phyloP scores from a whole-genome alignment of 2,113 vertebrate species.

The Colinus virginianus region DNA sequence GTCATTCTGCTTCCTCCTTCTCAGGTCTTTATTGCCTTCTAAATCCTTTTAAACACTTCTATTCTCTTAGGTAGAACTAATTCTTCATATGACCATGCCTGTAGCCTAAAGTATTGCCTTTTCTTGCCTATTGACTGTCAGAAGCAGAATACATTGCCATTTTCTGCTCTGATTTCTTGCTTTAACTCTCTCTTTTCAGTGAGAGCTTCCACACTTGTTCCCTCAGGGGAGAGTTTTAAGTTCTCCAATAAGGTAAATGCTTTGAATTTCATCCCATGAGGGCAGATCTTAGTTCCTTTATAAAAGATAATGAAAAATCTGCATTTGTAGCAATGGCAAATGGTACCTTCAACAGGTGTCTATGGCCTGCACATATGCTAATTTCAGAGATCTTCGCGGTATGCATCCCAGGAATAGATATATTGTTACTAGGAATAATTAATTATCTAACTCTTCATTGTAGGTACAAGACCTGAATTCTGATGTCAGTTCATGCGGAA shows the following conservation, averaged over 20 bases:
- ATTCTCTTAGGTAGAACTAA: background rate
- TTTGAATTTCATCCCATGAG: conserved; percentile 59
- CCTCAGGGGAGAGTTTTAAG: conserved; percentile 45
- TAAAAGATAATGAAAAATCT: conserved; percentile 60
- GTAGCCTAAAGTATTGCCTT: background rate
- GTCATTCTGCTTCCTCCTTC: background rate
- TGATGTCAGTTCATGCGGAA: background rate
- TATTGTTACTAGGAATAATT: conserved; percentile 35
- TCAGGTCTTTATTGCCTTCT: conserved; percentile 15
- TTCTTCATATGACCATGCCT: background rate
- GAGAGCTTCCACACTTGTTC: conserved; percentile 23
- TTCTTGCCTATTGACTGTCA: background rate
- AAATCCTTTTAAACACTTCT: background rate
- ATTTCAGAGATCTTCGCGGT: background rate
- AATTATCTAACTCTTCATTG: conserved; percentile 1
- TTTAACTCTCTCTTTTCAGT: conserved; percentile 65
- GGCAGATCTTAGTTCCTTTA: conserved; percentile 33
- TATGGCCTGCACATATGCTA: conserved; percentile 25
- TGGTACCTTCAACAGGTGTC: conserved; percentile 7
- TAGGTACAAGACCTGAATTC: conserved; percentile 7
- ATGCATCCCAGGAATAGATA: conserved; percentile 3
- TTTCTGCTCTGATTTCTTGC: conserved; percentile 21
- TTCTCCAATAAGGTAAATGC: conserved; percentile 64
- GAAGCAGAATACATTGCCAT: background rate
- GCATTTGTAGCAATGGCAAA: conserved; percentile 42